Evolutionary conservation across 2,113 vertebrate species (phyloP).

Genomic region (Engraulis encrasicolus): DNA sequence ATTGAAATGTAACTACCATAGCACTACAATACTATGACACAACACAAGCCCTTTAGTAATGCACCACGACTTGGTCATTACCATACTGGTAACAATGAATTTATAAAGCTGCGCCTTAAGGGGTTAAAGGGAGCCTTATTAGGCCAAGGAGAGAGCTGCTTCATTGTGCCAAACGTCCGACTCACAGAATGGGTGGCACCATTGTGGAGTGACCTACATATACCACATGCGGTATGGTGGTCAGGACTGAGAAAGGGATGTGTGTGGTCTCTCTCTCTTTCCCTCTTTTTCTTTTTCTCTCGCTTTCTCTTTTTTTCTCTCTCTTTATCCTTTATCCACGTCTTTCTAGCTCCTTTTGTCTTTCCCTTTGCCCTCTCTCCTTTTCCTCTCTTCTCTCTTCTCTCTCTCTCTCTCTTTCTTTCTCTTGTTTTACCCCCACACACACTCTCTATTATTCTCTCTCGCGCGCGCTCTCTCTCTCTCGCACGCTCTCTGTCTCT

Average conservation of each 20-base stretch:
- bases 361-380: background rate
- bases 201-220: slow-evolving; percentile 10
- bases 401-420: background rate
- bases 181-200: background rate
- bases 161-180: background rate
- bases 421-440: too few species aligned
- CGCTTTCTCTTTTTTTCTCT: background rate
- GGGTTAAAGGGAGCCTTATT: too few species aligned
- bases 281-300: background rate
- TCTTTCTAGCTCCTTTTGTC: background rate
- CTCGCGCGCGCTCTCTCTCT: background rate
- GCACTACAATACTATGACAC: too few species aligned
- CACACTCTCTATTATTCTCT: background rate
- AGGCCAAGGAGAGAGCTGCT: background rate
- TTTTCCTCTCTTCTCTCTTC: background rate
- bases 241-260: background rate
- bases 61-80: too few species aligned
- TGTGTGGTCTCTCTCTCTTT: background rate
- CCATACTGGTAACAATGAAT: too few species aligned
- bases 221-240: slow-evolving; percentile 2
- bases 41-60: too few species aligned
- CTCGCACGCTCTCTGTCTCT: background rate
- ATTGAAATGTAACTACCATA: too few species aligned
- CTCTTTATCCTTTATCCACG: background rate
- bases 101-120: too few species aligned